Conservation (phyloP, 2,113 vertebrate species). For the Leptobrachium ailaonicum region DNA sequence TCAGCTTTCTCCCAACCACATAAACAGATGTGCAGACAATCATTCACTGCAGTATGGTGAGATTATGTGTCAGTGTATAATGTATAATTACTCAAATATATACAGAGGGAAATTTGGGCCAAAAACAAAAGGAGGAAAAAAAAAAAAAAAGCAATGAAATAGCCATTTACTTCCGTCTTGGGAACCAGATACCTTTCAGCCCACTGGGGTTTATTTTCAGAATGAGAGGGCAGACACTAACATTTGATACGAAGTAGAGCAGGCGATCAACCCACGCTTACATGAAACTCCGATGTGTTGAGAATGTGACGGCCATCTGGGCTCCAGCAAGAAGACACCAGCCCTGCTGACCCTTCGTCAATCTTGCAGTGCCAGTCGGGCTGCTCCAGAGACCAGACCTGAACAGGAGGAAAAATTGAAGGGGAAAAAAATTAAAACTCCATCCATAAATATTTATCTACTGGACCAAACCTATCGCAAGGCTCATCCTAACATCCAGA, state of each 20-base stretch:
- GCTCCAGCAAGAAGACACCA: constrained; percentile 94
- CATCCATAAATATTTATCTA: not conserved
- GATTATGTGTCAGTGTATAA: too few species aligned
- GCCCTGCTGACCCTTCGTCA: constrained; percentile 92
- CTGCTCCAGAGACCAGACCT: constrained; percentile 97
- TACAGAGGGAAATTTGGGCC: too few species aligned
- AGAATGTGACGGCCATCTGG: constrained; percentile 97
- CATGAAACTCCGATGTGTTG: constrained; percentile 96
- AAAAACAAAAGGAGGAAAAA: not conserved
- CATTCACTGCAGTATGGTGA: too few species aligned
- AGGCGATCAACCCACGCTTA: constrained; percentile 74
- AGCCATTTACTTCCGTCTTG: constrained; percentile 1
- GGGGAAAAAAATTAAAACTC: not conserved
- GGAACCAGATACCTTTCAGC: constrained; percentile 56
- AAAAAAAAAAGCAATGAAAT: not conserved
- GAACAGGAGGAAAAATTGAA: constrained; percentile 2
- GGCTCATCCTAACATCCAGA: not conserved
- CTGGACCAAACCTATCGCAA: not conserved
- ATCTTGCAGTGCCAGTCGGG: constrained; percentile 96
- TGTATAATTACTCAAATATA: too few species aligned
- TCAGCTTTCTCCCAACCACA: too few species aligned
- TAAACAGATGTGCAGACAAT: too few species aligned
- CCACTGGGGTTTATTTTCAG: constrained; percentile 71
- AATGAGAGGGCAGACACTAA: constrained; percentile 67
- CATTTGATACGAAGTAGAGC: constrained; percentile 65